Conservation (phyloP, 1,140 invertebrate species). For the Lineus longissimus region DNA sequence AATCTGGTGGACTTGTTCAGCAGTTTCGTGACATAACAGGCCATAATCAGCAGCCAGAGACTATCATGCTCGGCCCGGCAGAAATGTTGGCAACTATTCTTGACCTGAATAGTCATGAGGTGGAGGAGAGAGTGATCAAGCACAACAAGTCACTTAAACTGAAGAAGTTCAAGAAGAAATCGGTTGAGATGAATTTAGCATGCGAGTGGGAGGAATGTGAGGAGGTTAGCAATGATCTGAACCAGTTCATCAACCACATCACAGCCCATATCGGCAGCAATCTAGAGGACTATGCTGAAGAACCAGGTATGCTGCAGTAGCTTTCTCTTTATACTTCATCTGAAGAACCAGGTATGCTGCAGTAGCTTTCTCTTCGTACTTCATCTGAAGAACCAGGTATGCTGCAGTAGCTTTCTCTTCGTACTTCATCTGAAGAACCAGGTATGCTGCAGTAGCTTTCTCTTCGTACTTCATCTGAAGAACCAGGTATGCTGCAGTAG, state of each 20-base stretch:
- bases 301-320: not conserved
- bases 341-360: not conserved
- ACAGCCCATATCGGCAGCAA: slow-evolving; percentile 21
- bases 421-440: not conserved
- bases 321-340: not conserved
- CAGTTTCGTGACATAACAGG: too few species aligned
- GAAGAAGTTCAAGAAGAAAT: not conserved
- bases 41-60: too few species aligned
- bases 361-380: not conserved
- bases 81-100: too few species aligned
- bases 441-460: not conserved
- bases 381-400: not conserved
- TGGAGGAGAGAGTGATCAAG: too few species aligned
- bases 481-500: not conserved
- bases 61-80: too few species aligned
- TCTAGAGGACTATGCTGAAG: not conserved
- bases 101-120: too few species aligned
- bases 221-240: slow-evolving; percentile 22
- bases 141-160: too few species aligned
- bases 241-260: slow-evolving; percentile 28
- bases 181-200: not conserved
- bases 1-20: too few species aligned
- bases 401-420: not conserved
- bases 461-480: not conserved
- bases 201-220: slow-evolving; percentile 15